Evolutionary conservation across 2,888 invertebrate species (phyloP), one percentile per base, ranked within the genome.

Genomic region (Galerucella nymphaeae): DNA sequence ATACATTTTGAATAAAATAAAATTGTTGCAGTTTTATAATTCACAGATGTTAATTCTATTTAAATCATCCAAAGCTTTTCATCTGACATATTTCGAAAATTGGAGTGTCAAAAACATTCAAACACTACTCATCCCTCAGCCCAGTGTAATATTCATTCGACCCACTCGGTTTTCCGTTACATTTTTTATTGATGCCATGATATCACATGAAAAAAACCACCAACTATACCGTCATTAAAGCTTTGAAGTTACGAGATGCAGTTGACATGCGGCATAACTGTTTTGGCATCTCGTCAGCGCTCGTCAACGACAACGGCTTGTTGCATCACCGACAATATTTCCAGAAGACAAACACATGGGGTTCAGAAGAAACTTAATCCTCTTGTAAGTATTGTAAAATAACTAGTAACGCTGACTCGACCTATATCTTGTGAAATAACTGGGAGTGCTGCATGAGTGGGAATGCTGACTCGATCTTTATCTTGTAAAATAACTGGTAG

Each of bases 261-360:
- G 16, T 55, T 55, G 55, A 55, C 55, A 55, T 55, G 55, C 55
- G 18, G 55, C 14, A 45, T 45, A 30, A 14, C 45, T 14, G 45
- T 14, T 45, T 45, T 4, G 8, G 30, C 30, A 38, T 38, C 30
- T 38, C 30, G 8, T 38, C 30, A 38, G 30, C 30, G 14, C 14
- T 45, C 11, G 13, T 13, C 8, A 10, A 42, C 42, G 14, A 45
- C 3, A 45, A 45, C 2, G 5, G 45, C 14, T 1, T 10, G 13
- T 45, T 14, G 11, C 30, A 38, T 9, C 2, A 38, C 30, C 30
- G 9, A 5, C 30, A 30, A 30, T 30, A 30, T 38, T 38, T 38
- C 30, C 30, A 38, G 8, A 38, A 38, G 8, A 38, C 30, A 8
- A 0, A 38, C 30, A 38, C 9, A 38, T 8, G 30, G 2, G 8